Evolutionary conservation across 2,888 invertebrate species (phyloP).

Genomic region (Tenthredo mesomela): DNA sequence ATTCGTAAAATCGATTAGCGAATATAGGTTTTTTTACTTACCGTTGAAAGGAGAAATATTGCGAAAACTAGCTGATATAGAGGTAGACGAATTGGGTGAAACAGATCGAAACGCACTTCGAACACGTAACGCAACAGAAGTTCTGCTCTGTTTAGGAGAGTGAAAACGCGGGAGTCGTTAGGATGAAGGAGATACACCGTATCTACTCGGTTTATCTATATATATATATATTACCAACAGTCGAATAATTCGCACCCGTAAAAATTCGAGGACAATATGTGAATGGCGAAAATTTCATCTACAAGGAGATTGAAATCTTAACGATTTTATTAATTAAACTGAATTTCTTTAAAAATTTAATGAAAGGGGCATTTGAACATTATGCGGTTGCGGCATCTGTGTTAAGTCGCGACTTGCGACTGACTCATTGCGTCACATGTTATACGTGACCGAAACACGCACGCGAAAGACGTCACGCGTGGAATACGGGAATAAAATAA

Average conservation of each 20-base stretch:
- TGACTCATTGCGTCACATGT: neutral
- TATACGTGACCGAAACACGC: neutral
- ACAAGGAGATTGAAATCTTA: neutral
- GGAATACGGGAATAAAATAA: slow-evolving; percentile 17
- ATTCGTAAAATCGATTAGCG: slow-evolving; percentile 25
- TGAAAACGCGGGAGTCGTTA: slow-evolving; percentile 21
- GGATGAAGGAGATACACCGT: neutral
- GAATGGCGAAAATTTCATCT: neutral
- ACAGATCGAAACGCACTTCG: slow-evolving; percentile 21
- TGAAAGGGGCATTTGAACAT: neutral
- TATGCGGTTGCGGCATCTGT: neutral
- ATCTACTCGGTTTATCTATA: neutral
- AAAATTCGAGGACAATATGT: neutral
- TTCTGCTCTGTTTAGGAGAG: slow-evolving; percentile 45
- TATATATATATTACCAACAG: neutral
- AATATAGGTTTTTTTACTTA: neutral
- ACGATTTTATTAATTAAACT: neutral
- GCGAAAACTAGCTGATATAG: neutral
- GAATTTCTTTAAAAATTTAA: neutral
- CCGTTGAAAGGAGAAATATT: neutral
- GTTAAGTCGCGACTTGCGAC: neutral
- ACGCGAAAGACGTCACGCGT: neutral
- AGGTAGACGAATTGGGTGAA: slow-evolving; percentile 31
- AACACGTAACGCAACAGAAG: slow-evolving; percentile 17
- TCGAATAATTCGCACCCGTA: neutral